These are phyloP conservation scores for Asobara japonica DNA, from an alignment of 1,140 invertebrate species.

Conservation along the genomic window DNA sequence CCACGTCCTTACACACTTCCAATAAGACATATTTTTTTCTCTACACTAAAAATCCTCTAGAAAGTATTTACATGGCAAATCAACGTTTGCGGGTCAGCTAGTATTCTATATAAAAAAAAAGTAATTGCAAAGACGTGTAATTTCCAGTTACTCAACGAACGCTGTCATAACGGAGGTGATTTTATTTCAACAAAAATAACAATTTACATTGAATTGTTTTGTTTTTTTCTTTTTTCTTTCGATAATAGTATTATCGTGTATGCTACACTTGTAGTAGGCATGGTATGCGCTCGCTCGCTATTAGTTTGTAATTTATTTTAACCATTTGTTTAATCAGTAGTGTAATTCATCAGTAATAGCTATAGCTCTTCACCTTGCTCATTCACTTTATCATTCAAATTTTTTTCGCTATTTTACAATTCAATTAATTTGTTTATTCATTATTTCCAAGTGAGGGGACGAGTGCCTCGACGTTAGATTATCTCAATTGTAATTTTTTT, in stretches of 20 bases:
- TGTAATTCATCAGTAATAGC: slow-evolving; percentile 19
- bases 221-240: slow-evolving; percentile 34
- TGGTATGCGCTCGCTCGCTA: slow-evolving; percentile 62
- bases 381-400: slow-evolving; percentile 17
- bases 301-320: slow-evolving; percentile 55
- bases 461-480: slow-evolving; percentile 47
- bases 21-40: too few relatives aligned
- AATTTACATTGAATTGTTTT: slow-evolving; percentile 67
- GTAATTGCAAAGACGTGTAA: not conserved
- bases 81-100: too few relatives aligned
- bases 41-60: too few relatives aligned
- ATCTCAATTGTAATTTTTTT: slow-evolving; percentile 15
- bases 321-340: slow-evolving; percentile 47
- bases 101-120: slow-evolving; percentile 2
- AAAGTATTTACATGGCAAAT: too few relatives aligned
- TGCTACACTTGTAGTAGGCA: slow-evolving; percentile 63
- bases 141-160: slow-evolving; percentile 26
- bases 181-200: slow-evolving; percentile 69
- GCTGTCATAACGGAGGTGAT: slow-evolving; percentile 64
- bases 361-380: slow-evolving; percentile 22
- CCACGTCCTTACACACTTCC: too few relatives aligned
- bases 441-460: slow-evolving; percentile 41
- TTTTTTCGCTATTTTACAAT: slow-evolving; percentile 18
- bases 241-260: slow-evolving; percentile 66
- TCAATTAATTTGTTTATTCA: slow-evolving; percentile 21